Percentiles rank a stretch among this genome's conserved stretches.
phyloP scores from a whole-genome alignment of 1,140 invertebrate genomes.

The Drosophila erecta region DNA sequence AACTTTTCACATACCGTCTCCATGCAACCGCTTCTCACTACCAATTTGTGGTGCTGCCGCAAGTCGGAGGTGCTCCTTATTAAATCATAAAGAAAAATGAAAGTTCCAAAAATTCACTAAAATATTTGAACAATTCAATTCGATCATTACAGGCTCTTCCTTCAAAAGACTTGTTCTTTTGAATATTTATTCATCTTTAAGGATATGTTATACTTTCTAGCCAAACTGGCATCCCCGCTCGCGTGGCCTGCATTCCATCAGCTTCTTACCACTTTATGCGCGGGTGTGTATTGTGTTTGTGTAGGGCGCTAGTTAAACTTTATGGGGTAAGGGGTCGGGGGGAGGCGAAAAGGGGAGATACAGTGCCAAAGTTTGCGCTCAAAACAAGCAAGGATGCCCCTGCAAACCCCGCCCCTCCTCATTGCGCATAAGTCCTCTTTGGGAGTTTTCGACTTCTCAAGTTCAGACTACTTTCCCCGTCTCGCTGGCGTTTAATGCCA shows the following conservation, averaged over 20 bases:
- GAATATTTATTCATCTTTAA: no score
- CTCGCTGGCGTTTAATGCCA: slow-evolving; percentile 65
- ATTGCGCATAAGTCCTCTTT: slow-evolving; percentile 73
- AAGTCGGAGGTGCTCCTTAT: background rate
- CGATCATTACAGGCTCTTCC: no score
- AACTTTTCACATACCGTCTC: slow-evolving; percentile 70
- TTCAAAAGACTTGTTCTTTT: no score
- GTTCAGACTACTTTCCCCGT: slow-evolving; percentile 55
- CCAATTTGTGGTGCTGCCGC: slow-evolving; percentile 31
- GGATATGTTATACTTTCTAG: background rate
- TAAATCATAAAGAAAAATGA: no score
- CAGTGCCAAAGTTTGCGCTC: slow-evolving; percentile 58
- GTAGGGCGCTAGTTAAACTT: slow-evolving; percentile 76
- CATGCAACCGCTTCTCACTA: slow-evolving; percentile 29
- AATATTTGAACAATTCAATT: no score
- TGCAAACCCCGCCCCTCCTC: slow-evolving; percentile 8
- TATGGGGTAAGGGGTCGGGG: slow-evolving; percentile 48
- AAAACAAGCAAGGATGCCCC: slow-evolving; percentile 40
- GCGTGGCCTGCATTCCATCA: slow-evolving; percentile 40
- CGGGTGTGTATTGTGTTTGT: slow-evolving; percentile 46
- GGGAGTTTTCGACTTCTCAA: slow-evolving; percentile 81
- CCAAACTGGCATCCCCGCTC: slow-evolving; percentile 9
- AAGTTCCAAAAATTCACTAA: no score
- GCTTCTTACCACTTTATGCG: slow-evolving; percentile 38
- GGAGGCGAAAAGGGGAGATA: slow-evolving; percentile 15